Base-by-base conservation (phyloP, 2,797 vertebrate genomes). In the Salarias fasciatus region DNA sequence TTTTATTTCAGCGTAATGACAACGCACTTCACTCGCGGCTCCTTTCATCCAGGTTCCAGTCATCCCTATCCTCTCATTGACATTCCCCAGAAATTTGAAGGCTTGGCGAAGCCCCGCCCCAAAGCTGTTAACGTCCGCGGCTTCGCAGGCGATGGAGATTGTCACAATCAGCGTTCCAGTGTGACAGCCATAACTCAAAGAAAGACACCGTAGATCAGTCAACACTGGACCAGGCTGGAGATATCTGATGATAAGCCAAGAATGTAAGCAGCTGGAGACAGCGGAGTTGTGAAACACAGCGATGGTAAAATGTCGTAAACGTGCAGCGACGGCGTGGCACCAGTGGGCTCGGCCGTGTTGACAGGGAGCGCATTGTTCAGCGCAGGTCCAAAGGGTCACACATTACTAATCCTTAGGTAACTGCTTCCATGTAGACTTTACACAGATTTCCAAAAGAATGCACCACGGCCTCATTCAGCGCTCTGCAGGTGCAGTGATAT, bases 21-120 rank as follows among this genome's bases (percentile, higher is more conserved):
- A 75, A 59, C 13, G 11, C 0, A 10, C 53, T 15, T 40, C 18
- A 13, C 45, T 67, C 75, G 1, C 59, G 52, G 62, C 41, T 41
- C 36, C 57, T 59, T 46, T 37, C 46, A 2, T 51, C 62, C 84
- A 87, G 85, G 65, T 49, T 79, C 55, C 72, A 75, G 79, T 88
- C 85, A 82, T 45, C 52, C 0, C 1, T 1, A 10, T 43, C 48
- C 11, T 47, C 49, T 69, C 44, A 42, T 28, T 28, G 38, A 80
- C 56, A 36, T 67, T 74, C 42, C 49, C 14, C 38, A 40, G 61
- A 66, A 53, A 70, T 52, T 10, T 14, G 56, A 68, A 60, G 14
- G 14, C 29, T 1, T 4, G 5, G 5, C 40, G 35, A 42, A 13
- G 45, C 49, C 70, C 75, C 63, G 70, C 75, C 75, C 73, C 37